phyloP scores from a whole-genome alignment of 2,113 vertebrate genomes.

The Equus quagga region DNA sequence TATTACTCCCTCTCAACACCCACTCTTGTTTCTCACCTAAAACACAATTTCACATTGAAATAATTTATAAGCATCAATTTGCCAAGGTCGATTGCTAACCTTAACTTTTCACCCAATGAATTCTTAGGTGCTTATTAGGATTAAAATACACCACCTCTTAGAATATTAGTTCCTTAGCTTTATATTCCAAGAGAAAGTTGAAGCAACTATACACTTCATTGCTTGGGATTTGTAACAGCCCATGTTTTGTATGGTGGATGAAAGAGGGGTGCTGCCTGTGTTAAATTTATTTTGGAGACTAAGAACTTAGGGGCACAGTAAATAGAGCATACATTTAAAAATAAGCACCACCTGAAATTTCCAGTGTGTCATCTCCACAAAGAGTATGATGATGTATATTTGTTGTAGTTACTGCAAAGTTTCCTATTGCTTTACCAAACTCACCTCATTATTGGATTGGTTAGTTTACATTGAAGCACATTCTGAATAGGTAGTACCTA shows the following conservation, averaged over 20 bases:
- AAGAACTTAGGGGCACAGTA: constrained; percentile 72
- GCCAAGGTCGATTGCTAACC: constrained; percentile 60
- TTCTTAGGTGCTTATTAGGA: constrained; percentile 70
- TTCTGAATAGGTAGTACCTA: neutral
- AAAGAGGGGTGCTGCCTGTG: constrained; percentile 6
- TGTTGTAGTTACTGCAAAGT: constrained; percentile 73
- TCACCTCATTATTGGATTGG: constrained; percentile 38
- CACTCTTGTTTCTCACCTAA: constrained; percentile 66
- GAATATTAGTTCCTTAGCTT: constrained; percentile 5
- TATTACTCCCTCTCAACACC: constrained; percentile 69
- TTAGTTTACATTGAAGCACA: neutral
- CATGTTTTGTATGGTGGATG: constrained; percentile 46
- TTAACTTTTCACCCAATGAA: constrained; percentile 66
- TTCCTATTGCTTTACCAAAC: constrained; percentile 71
- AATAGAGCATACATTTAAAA: constrained; percentile 81
- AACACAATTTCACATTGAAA: constrained; percentile 62
- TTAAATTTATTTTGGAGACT: constrained; percentile 80
- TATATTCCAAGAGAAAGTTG: constrained; percentile 59
- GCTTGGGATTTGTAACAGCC: constrained; percentile 53
- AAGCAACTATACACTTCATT: constrained; percentile 28
- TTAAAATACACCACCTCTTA: constrained; percentile 71
- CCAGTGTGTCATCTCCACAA: constrained; percentile 75
- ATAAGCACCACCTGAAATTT: constrained; percentile 80
- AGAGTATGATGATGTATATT: constrained; percentile 62
- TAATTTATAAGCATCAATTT: constrained; percentile 67